Conservation (phyloP, 1,140 invertebrate species). For the Zaprionus ghesquierei region DNA sequence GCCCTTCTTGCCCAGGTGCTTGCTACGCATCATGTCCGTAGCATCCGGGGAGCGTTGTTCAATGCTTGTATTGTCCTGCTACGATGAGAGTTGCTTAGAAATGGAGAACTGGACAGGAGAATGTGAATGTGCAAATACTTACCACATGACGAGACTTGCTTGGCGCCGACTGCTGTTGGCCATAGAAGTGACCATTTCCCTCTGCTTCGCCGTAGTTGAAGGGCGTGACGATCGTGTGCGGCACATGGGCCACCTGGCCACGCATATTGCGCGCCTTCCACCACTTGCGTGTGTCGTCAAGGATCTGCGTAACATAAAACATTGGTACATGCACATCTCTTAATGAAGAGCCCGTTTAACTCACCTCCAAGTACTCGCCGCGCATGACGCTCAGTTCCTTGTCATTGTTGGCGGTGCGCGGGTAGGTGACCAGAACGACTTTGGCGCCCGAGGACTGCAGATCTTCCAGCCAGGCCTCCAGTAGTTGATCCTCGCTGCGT, state of each 20-base stretch:
- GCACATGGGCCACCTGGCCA: slow-evolving; percentile 96
- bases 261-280: slow-evolving; percentile 97
- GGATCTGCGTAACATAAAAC: slow-evolving; percentile 85
- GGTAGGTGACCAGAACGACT: slow-evolving; percentile 96
- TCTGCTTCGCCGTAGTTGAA: slow-evolving; percentile 83
- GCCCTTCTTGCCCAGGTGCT: slow-evolving; percentile 96
- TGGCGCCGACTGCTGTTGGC: slow-evolving; percentile 69
- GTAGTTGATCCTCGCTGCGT: slow-evolving; percentile 64
- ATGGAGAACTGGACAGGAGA: neutral
- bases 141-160: slow-evolving; percentile 51
- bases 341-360: slow-evolving; percentile 1
- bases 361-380: slow-evolving; percentile 97
- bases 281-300: slow-evolving; percentile 98
- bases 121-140: neutral
- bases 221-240: slow-evolving; percentile 97
- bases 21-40: slow-evolving; percentile 92
- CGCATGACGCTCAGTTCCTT: slow-evolving; percentile 98
- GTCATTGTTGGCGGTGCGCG: slow-evolving; percentile 97
- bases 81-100: neutral
- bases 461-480: slow-evolving; percentile 88
- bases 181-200: slow-evolving; percentile 85
- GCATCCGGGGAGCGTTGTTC: slow-evolving; percentile 83
- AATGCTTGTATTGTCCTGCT: slow-evolving; percentile 82
- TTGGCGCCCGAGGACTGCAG: slow-evolving; percentile 89
- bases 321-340: neutral